These are phyloP conservation scores for Halcyon smyrnensis DNA, from an alignment of 2,797 vertebrate species.

Conservation along the genomic window DNA sequence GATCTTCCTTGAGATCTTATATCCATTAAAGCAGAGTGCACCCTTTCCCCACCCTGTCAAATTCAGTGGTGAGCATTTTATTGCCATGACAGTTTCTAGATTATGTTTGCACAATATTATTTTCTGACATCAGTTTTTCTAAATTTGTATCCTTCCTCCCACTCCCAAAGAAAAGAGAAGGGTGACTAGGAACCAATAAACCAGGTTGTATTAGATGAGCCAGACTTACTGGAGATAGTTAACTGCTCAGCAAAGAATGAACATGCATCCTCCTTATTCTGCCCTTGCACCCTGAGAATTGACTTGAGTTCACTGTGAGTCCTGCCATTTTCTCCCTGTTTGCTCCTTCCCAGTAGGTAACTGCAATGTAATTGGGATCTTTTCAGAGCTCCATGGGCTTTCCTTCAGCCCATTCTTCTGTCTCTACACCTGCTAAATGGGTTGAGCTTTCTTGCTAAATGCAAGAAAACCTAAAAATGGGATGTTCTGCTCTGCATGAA, in stretches of 20 bases:
- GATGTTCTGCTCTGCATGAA: fast-evolving
- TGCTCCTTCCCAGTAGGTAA: background rate
- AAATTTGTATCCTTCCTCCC: background rate
- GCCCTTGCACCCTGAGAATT: background rate
- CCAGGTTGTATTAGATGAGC: background rate
- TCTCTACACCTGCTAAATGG: background rate
- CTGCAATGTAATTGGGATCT: background rate
- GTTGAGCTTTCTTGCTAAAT: background rate
- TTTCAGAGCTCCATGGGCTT: background rate
- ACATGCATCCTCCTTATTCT: background rate
- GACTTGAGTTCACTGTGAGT: background rate
- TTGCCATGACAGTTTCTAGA: background rate
- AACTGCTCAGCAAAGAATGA: background rate
- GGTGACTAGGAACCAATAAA: background rate
- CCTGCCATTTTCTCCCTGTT: background rate
- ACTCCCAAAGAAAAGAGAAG: background rate
- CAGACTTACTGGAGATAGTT: background rate
- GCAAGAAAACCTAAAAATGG: background rate
- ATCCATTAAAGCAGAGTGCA: background rate
- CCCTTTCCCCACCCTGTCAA: background rate
- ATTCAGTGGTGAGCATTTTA: background rate
- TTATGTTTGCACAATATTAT: background rate
- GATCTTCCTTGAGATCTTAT: background rate
- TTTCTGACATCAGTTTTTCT: background rate
- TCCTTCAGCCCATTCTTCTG: background rate